Conservation (phyloP, 2,797 vertebrate genomes). For the Sphaeramia orbicularis region DNA sequence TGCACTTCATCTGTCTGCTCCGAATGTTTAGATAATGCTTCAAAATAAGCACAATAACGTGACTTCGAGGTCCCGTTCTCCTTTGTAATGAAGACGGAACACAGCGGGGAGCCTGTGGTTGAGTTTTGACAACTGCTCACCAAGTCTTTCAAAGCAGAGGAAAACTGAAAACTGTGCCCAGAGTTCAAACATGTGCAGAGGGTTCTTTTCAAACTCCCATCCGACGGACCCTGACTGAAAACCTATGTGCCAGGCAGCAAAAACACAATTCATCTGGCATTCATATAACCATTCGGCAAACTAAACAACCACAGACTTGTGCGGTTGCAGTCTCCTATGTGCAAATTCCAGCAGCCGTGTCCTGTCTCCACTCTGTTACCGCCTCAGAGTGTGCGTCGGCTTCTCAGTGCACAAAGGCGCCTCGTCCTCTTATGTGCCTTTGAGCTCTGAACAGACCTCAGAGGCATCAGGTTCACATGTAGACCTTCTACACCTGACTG, state of each 20-base stretch:
- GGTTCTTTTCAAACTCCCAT: conserved; percentile 19
- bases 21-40: conserved; percentile 70
- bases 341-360: conserved; percentile 75
- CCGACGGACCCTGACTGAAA: conserved; percentile 25
- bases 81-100: conserved; percentile 56
- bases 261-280: conserved; percentile 30
- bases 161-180: conserved; percentile 32
- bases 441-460: conserved; percentile 24
- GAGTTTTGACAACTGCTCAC: conserved; percentile 40
- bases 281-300: conserved; percentile 50
- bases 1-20: conserved; percentile 82
- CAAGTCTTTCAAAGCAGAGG: conserved; percentile 31
- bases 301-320: conserved; percentile 45
- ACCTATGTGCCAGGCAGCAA: conserved; percentile 20
- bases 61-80: conserved; percentile 54
- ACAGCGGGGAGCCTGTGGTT: conserved; percentile 32
- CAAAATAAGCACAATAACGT: conserved; percentile 77
- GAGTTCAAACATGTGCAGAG: conserved; percentile 37
- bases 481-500: conserved; percentile 12
- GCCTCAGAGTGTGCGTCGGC: conserved; percentile 10
- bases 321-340: conserved; percentile 65
- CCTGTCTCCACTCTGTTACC: conserved; percentile 17
- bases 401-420: conserved; percentile 47
- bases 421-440: conserved; percentile 48
- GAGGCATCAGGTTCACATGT: conserved; percentile 31